phyloP scores from a whole-genome alignment of 2,113 vertebrate genomes.

The Microtus oregoni region DNA sequence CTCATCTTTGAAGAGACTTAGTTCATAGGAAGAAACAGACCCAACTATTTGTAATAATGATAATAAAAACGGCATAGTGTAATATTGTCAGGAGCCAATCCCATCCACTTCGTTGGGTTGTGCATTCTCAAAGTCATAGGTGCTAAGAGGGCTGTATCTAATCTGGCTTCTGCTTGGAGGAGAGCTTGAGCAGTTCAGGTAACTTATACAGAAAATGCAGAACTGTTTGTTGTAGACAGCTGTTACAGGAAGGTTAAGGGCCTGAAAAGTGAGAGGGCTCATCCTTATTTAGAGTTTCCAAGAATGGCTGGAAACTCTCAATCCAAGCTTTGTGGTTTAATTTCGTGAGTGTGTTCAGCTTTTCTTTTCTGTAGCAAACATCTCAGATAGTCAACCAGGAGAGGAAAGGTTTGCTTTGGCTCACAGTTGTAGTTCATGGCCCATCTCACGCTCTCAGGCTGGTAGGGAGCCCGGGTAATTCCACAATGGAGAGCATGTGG shows the following conservation, averaged over 20 bases:
- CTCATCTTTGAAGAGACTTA: not conserved
- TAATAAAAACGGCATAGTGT: not conserved
- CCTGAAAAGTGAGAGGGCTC: not conserved
- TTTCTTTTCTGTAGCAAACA: not conserved
- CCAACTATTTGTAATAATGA: not conserved
- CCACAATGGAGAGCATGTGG: not conserved
- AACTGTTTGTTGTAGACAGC: not conserved
- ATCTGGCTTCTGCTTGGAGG: not conserved
- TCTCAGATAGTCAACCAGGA: not conserved
- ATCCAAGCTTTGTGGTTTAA: not conserved
- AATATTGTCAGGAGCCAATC: not conserved
- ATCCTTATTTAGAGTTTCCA: not conserved
- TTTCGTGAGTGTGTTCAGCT: not conserved
- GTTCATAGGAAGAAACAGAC: not conserved
- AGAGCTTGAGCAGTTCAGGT: not conserved
- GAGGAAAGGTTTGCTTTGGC: not conserved
- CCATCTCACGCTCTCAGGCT: not conserved
- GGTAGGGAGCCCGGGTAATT: not conserved
- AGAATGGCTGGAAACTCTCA: constrained; percentile 15
- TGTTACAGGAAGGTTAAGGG: not conserved
- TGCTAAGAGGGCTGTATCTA: not conserved
- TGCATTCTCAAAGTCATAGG: not conserved
- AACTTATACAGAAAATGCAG: not conserved
- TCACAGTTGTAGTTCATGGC: not conserved
- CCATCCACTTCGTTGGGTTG: not conserved